Conservation (phyloP, 2,888 invertebrate genomes). For the Sclerodermus sp. region DNA sequence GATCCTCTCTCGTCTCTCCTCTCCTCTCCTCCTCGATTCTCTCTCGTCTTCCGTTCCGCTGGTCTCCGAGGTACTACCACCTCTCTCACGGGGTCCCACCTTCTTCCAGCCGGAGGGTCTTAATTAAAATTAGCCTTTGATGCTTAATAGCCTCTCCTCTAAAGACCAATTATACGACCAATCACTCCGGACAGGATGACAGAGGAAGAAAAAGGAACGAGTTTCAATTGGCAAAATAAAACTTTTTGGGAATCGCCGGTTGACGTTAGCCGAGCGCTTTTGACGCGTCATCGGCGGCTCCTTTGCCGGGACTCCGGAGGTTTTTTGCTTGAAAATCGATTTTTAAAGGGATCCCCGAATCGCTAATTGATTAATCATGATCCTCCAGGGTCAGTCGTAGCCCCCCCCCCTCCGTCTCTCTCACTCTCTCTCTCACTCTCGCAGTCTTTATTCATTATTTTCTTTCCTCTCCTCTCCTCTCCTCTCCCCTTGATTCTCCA, state of each 20-base stretch:
- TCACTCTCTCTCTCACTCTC: too few species aligned
- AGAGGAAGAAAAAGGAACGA: too few species aligned
- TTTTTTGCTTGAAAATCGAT: slow-evolving; percentile 25
- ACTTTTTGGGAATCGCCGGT: slow-evolving; percentile 10
- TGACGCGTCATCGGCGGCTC: slow-evolving; percentile 48
- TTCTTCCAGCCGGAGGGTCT: too few species aligned
- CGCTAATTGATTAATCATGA: slow-evolving; percentile 57
- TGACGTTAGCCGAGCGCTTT: slow-evolving; percentile 30
- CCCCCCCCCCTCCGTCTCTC: not conserved
- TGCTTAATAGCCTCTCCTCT: too few species aligned
- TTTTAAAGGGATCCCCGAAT: slow-evolving; percentile 43
- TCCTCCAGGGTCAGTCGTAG: slow-evolving; percentile 24
- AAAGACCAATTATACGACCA: too few species aligned
- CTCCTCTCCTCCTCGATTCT: not conserved
- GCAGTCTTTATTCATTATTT: slow-evolving; percentile 1
- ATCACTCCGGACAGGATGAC: too few species aligned
- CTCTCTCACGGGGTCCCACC: too few species aligned
- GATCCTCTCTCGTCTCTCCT: not conserved
- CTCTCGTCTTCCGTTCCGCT: not conserved
- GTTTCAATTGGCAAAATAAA: not conserved
- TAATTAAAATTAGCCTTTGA: too few species aligned
- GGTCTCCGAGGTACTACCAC: too few species aligned
- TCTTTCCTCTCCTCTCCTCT: slow-evolving; percentile 2
- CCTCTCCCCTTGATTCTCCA: slow-evolving; percentile 3
- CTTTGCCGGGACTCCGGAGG: slow-evolving; percentile 32